These are phyloP conservation scores for Anniella stebbinsi DNA, from an alignment of 2,797 vertebrate genomes.

Conservation along the genomic window DNA sequence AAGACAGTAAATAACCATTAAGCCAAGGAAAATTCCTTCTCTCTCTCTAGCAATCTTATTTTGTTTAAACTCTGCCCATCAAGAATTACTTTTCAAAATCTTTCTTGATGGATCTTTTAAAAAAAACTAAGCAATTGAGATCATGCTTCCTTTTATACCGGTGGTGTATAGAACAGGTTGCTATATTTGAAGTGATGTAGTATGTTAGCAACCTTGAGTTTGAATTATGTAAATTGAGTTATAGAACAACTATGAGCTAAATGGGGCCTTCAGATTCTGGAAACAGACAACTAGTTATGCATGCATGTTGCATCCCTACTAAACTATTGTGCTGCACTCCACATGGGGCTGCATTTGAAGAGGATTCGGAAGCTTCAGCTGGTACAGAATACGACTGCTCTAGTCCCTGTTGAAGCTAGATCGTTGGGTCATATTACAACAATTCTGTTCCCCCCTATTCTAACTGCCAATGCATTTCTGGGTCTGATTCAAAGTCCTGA, in stretches of 20 bases:
- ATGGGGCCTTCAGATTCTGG: neutral
- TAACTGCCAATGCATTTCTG: too few relatives aligned
- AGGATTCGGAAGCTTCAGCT: neutral
- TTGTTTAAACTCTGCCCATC: neutral
- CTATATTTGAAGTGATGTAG: neutral
- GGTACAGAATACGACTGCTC: neutral
- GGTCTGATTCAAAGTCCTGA: too few relatives aligned
- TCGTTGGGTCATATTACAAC: neutral
- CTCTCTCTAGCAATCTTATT: neutral
- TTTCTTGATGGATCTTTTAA: neutral
- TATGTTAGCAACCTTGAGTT: neutral
- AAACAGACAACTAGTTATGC: neutral
- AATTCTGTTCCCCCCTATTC: neutral
- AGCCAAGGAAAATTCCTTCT: neutral
- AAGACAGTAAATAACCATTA: neutral
- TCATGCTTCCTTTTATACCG: too few relatives aligned
- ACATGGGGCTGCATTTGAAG: neutral
- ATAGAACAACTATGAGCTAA: neutral
- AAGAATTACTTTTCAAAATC: neutral
- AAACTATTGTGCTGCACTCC: neutral
- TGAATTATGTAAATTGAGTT: neutral
- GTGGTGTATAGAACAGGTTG: too few relatives aligned
- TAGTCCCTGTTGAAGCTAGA: neutral
- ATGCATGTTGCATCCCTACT: neutral
- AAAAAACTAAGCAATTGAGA: neutral